A percentile compares a stretch with the other conserved stretches of the same genome.
phyloP scores from a whole-genome alignment of 2,888 invertebrate species.

The Dexiosoma caninum region DNA sequence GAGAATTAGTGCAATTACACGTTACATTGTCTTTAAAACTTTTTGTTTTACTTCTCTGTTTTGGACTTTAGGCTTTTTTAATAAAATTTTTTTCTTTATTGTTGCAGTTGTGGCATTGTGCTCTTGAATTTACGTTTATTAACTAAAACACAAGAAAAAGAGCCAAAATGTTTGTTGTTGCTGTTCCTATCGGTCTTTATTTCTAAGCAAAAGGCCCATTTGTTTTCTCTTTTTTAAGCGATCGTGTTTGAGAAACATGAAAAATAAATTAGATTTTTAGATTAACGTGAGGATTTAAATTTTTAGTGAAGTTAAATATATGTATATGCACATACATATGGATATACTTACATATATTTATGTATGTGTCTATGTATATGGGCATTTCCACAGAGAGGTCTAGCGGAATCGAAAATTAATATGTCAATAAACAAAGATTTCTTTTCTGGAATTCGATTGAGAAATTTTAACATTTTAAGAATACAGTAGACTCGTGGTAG shows the following conservation, averaged over 20 bases:
- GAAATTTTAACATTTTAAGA: too few relatives aligned
- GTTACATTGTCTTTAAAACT: conserved; percentile 57
- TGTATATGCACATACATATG: too few relatives aligned
- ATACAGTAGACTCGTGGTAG: too few relatives aligned
- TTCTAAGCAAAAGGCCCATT: conserved; percentile 33
- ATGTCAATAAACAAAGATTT: too few relatives aligned
- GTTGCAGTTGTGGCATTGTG: conserved; percentile 16
- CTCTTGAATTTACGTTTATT: conserved; percentile 63
- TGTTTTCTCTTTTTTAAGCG: conserved; percentile 45
- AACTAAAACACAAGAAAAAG: conserved; percentile 35
- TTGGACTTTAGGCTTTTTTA: conserved; percentile 57
- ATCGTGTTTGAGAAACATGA: conserved; percentile 64
- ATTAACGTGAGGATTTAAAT: conserved; percentile 63
- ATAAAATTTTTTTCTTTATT: neutral
- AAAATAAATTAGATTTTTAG: conserved; percentile 65
- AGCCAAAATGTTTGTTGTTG: neutral
- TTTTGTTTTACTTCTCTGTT: conserved; percentile 24
- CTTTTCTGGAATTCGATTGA: too few relatives aligned
- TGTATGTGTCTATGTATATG: too few relatives aligned
- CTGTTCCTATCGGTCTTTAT: conserved; percentile 36
- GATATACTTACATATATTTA: too few relatives aligned
- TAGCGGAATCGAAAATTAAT: too few relatives aligned
- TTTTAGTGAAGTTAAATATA: conserved; percentile 39
- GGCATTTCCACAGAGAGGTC: too few relatives aligned
- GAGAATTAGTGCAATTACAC: conserved; percentile 63